A percentile compares a stretch with the other conserved stretches of the same genome.
These are phyloP conservation scores for Gastracanthus pulcherrimus DNA, from an alignment of 2,888 invertebrate species.

Conservation along the genomic window DNA sequence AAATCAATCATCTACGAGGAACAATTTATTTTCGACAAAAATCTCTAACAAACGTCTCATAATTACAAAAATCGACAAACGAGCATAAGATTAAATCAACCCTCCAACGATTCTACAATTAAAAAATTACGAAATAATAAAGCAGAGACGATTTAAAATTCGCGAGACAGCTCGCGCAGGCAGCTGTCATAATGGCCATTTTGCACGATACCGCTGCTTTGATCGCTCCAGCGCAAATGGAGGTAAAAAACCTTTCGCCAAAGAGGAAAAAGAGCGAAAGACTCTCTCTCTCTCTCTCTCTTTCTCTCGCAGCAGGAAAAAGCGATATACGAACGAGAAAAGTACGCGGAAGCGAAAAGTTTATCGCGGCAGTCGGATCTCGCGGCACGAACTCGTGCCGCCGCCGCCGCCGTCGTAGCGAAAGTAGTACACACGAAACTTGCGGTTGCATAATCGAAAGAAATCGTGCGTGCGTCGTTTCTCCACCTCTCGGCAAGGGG, in stretches of 20 bases:
- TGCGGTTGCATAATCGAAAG: conserved; percentile 66
- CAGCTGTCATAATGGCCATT: neutral
- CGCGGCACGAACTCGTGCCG: conserved; percentile 65
- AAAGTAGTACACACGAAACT: conserved; percentile 69
- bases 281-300: too few species aligned
- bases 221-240: neutral
- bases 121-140: neutral
- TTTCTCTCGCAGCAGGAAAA: too few species aligned
- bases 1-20: too few species aligned
- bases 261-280: neutral
- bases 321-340: neutral
- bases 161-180: neutral
- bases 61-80: too few species aligned
- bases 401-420: conserved; percentile 42
- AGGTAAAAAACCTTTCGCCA: neutral
- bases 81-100: neutral
- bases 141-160: neutral
- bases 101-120: neutral
- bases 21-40: too few species aligned
- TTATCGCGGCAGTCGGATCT: conserved; percentile 65
- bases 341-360: conserved; percentile 23
- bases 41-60: neutral
- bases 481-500: neutral
- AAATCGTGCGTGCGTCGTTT: conserved; percentile 62
- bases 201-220: neutral